These are phyloP conservation scores for Fragum fragum DNA, from an alignment of 2,888 invertebrate species.

Conservation along the genomic window DNA sequence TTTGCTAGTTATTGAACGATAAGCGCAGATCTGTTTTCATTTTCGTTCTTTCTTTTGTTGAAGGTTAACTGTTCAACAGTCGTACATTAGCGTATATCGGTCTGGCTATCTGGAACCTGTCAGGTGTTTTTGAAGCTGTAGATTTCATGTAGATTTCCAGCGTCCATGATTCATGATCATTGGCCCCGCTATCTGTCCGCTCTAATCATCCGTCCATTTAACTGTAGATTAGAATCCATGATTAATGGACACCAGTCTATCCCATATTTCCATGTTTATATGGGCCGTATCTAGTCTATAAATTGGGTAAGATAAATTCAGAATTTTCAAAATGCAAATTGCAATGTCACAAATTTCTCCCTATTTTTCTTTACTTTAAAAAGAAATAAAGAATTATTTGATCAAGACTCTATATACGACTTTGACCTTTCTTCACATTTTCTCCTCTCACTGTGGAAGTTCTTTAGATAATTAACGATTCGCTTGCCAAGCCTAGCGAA, in stretches of 20 bases:
- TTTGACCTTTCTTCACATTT: too few species aligned
- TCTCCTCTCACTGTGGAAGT: too few species aligned
- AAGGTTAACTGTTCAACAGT: not conserved
- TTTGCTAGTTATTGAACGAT: too few species aligned
- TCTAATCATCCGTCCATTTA: constrained; percentile 51
- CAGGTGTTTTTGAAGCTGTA: constrained; percentile 29
- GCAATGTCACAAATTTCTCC: too few species aligned
- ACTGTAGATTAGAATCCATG: constrained; percentile 44
- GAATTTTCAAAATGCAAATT: not conserved
- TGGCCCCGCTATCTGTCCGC: constrained; percentile 39
- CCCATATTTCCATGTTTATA: constrained; percentile 47
- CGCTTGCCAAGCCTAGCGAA: too few species aligned
- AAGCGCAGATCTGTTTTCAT: too few species aligned
- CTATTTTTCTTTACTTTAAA: too few species aligned
- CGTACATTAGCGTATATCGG: constrained; percentile 16
- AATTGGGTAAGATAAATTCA: not conserved
- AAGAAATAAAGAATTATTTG: too few species aligned
- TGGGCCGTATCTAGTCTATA: constrained; percentile 13
- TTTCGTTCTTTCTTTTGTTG: too few species aligned
- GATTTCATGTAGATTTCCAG: constrained; percentile 23
- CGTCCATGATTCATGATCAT: constrained; percentile 24
- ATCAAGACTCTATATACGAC: too few species aligned
- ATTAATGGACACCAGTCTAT: constrained; percentile 43
- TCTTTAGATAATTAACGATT: too few species aligned
- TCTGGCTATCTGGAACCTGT: not conserved